Conservation (phyloP, 1,140 invertebrate species). For the Nylanderia fulva region DNA sequence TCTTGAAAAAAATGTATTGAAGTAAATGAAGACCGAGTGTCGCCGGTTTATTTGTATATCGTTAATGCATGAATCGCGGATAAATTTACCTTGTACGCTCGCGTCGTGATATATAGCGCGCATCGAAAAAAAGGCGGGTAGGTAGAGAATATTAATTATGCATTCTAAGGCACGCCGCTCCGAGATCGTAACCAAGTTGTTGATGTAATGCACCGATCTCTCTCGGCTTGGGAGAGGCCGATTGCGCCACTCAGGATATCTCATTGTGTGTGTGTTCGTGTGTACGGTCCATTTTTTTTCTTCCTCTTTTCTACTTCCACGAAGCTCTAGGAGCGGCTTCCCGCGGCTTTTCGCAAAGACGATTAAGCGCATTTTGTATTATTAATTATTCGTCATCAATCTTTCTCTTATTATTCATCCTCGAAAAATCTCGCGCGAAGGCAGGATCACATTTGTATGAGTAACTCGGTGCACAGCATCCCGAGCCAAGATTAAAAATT, state of each 20-base stretch:
- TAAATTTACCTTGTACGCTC: conserved; percentile 53
- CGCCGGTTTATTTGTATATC: not conserved
- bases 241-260: conserved; percentile 34
- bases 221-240: conserved; percentile 48
- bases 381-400: no score
- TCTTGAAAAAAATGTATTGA: no score
- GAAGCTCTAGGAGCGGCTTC: not conserved
- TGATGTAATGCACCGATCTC: conserved; percentile 49
- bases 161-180: conserved; percentile 56
- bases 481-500: conserved; percentile 46
- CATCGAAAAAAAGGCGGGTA: conserved; percentile 66
- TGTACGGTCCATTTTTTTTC: conserved; percentile 6
- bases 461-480: no score
- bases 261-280: no score
- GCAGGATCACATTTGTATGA: no score
- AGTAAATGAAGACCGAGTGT: not conserved
- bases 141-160: conserved; percentile 71
- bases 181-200: conserved; percentile 58
- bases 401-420: conserved; percentile 6
- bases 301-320: not conserved
- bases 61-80: conserved; percentile 25
- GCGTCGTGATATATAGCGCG: conserved; percentile 6
- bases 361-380: not conserved
- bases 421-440: no score
- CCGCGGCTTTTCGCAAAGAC: not conserved